Evolutionary conservation across 2,888 invertebrate species (phyloP), one percentile per base, ranked within the genome.

Genomic region (Bellardia bayeri): DNA sequence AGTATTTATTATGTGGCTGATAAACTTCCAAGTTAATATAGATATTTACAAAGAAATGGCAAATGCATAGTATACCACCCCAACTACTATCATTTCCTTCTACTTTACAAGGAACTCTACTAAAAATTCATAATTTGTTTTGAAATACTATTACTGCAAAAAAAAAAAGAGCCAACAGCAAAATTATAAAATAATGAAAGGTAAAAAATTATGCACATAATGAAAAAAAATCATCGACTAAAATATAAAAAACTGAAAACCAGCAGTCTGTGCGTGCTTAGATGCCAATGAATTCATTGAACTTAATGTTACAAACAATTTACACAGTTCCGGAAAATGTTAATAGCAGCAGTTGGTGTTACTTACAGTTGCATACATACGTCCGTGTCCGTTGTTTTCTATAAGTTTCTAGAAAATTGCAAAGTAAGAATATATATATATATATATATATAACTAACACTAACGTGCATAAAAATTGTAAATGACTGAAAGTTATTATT

Each of bases 271-370:
- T 88, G 83, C 81, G 86, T 83, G 88, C 75, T 81, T 72, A 78
- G 71, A 74, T 84, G 69, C 75, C 64, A 83, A 72, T 54, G 49
- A 83, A 86, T 82, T 78, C 86, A 81, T 69, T 81, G 81, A 88
- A 88, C 85, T 83, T 76, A 74, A 16, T 51, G 42, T 16, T 40
- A 80, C 56, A 84, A 74, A 82, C 66, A 68, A 79, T 79, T 74
- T 54, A 33, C 23, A 37, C 30, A 45, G 45, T 14, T 23, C 14
- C 45, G 13, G 42, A 58, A 64, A 33, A 56, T 54, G 54, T 16
- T 37, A 45, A 61, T 14, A 16, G 13, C 40, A 64, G 23, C 8
- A 45, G 45, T 68, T 45, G 68, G 30, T 68, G 14, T 69, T 69
- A 45, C 42, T 42, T 42, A 2, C 5, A 37, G 6, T 5, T 37